These are phyloP conservation scores for Cheirogaleus medius DNA, from an alignment of 2,113 vertebrate species.

Conservation along the genomic window DNA sequence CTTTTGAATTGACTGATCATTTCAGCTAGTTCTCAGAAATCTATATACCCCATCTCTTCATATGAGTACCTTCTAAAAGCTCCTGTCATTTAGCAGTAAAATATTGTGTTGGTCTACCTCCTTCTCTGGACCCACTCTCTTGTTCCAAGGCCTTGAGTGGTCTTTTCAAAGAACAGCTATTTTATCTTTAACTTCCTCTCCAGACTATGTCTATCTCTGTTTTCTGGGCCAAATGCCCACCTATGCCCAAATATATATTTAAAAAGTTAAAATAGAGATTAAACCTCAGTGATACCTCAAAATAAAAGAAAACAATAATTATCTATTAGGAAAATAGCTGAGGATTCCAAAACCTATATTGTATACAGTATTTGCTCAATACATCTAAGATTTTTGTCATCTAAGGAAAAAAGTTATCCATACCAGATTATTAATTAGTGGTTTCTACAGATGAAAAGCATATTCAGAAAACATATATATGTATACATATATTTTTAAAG, in stretches of 20 bases:
- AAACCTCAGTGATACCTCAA: background rate
- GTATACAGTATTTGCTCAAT: background rate
- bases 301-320: background rate
- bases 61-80: slow-evolving; percentile 81
- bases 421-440: background rate
- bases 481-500: background rate
- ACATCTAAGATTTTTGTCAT: background rate
- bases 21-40: slow-evolving; percentile 87
- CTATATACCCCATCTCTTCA: slow-evolving; percentile 83
- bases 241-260: background rate
- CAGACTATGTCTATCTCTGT: background rate
- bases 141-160: background rate
- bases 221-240: background rate
- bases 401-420: background rate
- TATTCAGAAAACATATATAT: background rate
- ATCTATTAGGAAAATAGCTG: background rate
- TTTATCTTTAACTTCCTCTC: background rate
- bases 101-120: background rate
- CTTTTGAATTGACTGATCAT: slow-evolving; percentile 84
- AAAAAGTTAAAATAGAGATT: background rate
- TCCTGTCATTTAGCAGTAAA: background rate
- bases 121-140: background rate
- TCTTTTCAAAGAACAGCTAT: background rate
- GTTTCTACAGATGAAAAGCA: background rate
- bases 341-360: background rate